phyloP scores from a whole-genome alignment of 2,888 invertebrate species.

The Drosophila tanythrix region DNA sequence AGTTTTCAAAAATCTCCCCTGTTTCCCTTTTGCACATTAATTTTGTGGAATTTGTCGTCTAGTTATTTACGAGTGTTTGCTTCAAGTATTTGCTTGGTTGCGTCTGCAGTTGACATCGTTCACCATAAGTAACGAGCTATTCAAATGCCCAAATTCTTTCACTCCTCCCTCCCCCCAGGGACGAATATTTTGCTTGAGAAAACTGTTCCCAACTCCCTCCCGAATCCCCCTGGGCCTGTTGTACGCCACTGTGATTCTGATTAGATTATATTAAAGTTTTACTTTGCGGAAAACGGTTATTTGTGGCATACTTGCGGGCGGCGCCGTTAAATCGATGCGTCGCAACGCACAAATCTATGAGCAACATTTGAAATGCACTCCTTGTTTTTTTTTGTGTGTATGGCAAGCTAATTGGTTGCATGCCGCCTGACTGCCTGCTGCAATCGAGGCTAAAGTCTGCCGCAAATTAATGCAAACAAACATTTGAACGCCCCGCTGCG shows the following conservation, averaged over 20 bases:
- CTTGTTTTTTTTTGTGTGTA: constrained; percentile 8
- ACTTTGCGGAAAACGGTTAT: constrained; percentile 8
- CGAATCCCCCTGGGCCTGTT: not conserved
- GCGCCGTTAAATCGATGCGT: constrained; percentile 45
- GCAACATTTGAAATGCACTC: constrained; percentile 14
- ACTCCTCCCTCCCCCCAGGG: not conserved
- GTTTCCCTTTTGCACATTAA: constrained; percentile 13
- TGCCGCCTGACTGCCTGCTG: constrained; percentile 23
- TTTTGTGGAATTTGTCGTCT: constrained; percentile 26
- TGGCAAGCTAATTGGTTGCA: constrained; percentile 60
- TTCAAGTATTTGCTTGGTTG: constrained; percentile 29
- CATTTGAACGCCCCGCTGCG: constrained; percentile 74
- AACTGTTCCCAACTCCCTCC: not conserved
- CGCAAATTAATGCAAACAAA: constrained; percentile 80
- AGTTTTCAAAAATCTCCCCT: not conserved
- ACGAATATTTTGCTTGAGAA: not conserved
- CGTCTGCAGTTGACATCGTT: constrained; percentile 52
- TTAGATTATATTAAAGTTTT: constrained; percentile 52
- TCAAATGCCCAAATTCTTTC: constrained; percentile 49
- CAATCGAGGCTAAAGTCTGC: constrained; percentile 60
- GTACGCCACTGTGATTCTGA: constrained; percentile 22
- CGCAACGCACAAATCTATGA: constrained; percentile 25
- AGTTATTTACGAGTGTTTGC: constrained; percentile 25
- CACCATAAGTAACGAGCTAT: constrained; percentile 42
- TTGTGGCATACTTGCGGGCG: constrained; percentile 54